Evolutionary conservation across 2,113 vertebrate species (phyloP), one percentile per base, ranked within the genome.

Genomic region (Colossoma macropomum): DNA sequence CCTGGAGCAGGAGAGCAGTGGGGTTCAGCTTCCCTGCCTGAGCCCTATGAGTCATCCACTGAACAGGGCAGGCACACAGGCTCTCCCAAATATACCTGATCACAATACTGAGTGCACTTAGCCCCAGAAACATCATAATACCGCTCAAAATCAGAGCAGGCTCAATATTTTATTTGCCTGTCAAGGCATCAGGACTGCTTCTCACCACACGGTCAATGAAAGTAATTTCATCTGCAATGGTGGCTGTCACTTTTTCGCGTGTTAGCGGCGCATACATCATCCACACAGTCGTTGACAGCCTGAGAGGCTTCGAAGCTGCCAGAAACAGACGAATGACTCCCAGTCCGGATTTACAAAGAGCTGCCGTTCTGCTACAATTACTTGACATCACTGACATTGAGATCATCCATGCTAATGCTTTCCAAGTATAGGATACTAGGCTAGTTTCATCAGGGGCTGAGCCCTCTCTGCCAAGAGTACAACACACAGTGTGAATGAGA

Each of bases 31-130:
- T 80, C 28, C 28, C 65, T 75, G 70, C 59, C 32, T 75, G 54
- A 79, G 86, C 69, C 73, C 75, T 38, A 75, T 84, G 86, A 87
- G 69, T 84, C 86, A 87, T 84, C 69, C 48, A 54, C 54, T 30
- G 7, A 25, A 82, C 63, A 59, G 69, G 45, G 3, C 28, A 62
- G 23, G 27, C 74, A 56, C 5, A 1, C 54, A 21, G 32, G 10
- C 41, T 60, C 70, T 63, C 41, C 7, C 16, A 74, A 27, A 56
- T 34, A 62, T 60, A 70, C 70, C 56, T 56, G 56, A 68, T 45
- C 69, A 17, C 30, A 78, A 19, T 62, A 25, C 48, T 73, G 21
- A 17, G 27, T 32, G 62, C 54, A 34, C 32, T 77, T 63, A 77
- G 56, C 59, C n/a, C n/a, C 62, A n/a, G 71, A 75, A 78, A 78